A percentile compares a stretch with the other conserved stretches of the same genome.
These are phyloP conservation scores for Gasterosteus aculeatus DNA, from an alignment of 2,113 vertebrate genomes.

Conservation along the genomic window DNA sequence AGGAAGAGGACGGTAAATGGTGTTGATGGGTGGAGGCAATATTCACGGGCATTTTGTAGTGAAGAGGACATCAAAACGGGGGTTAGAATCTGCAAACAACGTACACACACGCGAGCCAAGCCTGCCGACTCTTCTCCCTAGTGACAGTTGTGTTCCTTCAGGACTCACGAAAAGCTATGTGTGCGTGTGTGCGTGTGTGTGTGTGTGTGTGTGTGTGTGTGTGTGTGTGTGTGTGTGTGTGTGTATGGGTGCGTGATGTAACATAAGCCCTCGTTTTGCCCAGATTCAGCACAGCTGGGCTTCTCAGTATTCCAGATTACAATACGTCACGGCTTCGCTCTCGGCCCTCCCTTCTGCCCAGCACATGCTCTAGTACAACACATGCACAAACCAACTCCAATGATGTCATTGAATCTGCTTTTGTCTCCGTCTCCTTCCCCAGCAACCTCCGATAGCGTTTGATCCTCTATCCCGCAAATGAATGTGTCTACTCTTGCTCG, in stretches of 20 bases:
- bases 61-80: constrained; percentile 17
- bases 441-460: constrained; percentile 49
- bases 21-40: constrained; percentile 20
- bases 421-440: constrained; percentile 47
- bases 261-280: constrained; percentile 74
- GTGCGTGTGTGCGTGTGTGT: constrained; percentile 5
- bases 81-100: constrained; percentile 1
- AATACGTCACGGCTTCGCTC: constrained; percentile 75
- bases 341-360: constrained; percentile 46
- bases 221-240: constrained; percentile 13
- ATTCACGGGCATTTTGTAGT: constrained; percentile 29
- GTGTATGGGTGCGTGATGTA: constrained; percentile 68
- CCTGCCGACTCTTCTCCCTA: constrained; percentile 49
- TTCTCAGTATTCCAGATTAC: constrained; percentile 83
- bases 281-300: constrained; percentile 81
- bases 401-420: constrained; percentile 71
- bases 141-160: constrained; percentile 66
- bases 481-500: constrained; percentile 54
- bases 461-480: constrained; percentile 57
- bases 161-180: constrained; percentile 53
- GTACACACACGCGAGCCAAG: constrained; percentile 39
- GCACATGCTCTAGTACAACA: constrained; percentile 62
- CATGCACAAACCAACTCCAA: constrained; percentile 65
- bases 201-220: constrained; percentile 48
- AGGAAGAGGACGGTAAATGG: constrained; percentile 17